Percentiles rank a stretch among this genome's conserved stretches.
phyloP scores from a whole-genome alignment of 2,888 invertebrate species.

The Marasmarcha lunaedactyla region DNA sequence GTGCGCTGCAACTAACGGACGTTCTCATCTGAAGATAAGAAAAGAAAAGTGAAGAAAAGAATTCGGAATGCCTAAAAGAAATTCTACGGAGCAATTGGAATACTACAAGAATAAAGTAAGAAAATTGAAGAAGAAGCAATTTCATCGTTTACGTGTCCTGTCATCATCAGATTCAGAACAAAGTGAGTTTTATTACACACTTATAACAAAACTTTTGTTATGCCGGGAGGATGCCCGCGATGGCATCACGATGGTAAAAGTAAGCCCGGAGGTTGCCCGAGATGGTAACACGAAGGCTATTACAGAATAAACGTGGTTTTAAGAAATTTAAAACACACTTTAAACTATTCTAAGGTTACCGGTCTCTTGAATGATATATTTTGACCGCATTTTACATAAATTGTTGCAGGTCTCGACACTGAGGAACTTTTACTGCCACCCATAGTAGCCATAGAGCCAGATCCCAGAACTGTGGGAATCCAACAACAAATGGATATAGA shows the following conservation, averaged over 20 bases:
- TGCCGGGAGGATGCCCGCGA: too few species aligned
- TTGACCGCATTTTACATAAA: too few species aligned
- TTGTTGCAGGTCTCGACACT: neutral
- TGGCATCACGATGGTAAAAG: neutral
- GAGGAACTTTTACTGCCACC: neutral
- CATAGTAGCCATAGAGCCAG: too few species aligned
- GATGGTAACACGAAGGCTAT: neutral
- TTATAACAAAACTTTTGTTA: neutral
- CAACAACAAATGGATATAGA: too few species aligned
- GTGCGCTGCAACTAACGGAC: conserved; percentile 2
- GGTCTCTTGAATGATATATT: too few species aligned
- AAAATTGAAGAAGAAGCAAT: too few species aligned
- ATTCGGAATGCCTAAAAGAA: neutral
- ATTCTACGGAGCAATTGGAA: neutral
- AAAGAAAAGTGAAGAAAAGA: too few species aligned
- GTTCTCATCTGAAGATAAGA: too few species aligned
- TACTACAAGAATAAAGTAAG: neutral
- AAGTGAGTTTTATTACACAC: too few species aligned
- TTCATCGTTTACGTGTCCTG: too few species aligned
- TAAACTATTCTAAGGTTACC: too few species aligned
- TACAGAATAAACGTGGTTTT: neutral
- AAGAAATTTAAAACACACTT: neutral
- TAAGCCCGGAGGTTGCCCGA: neutral
- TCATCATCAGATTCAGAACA: too few species aligned
- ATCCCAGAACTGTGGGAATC: neutral